These are phyloP conservation scores for Chondrilla cf. caribensis DNA, from an alignment of 37 sponge, comb jelly and placozoan genomes.

Conservation along the genomic window DNA sequence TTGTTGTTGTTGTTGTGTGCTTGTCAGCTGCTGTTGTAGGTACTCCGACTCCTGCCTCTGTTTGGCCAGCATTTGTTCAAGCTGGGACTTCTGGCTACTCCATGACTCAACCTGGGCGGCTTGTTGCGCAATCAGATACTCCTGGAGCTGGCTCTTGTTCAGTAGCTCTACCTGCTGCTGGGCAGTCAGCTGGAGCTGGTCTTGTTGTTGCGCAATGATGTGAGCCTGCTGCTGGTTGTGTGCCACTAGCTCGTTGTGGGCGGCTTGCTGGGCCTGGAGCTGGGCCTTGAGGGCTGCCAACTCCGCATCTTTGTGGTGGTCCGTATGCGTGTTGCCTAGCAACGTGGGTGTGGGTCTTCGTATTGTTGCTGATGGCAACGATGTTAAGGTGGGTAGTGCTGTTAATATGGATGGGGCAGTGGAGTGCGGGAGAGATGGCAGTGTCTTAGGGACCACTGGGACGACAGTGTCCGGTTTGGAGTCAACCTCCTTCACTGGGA, in stretches of 20 bases:
- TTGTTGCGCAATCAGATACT: slow-evolving; percentile 13
- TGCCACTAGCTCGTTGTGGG: slow-evolving; percentile 33
- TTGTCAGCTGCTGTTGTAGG: slow-evolving; percentile 5
- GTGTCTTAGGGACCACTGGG: neutral
- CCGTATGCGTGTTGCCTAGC: neutral
- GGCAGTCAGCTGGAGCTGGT: slow-evolving; percentile 32
- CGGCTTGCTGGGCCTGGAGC: slow-evolving; percentile 17
- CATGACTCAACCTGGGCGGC: slow-evolving; percentile 23
- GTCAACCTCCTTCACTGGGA: neutral
- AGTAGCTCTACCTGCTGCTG: slow-evolving; percentile 55
- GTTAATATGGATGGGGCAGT: neutral
- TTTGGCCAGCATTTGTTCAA: slow-evolving; percentile 35
- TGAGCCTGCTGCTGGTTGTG: slow-evolving; percentile 42
- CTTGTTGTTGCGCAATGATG: slow-evolving; percentile 28
- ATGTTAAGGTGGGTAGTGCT: neutral
- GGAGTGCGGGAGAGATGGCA: neutral
- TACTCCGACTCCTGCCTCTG: slow-evolving; percentile 18
- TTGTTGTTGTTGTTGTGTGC: slow-evolving; percentile 2
- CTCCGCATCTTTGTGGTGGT: slow-evolving; percentile 7
- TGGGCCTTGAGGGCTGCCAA: slow-evolving; percentile 16
- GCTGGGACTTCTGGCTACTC: slow-evolving; percentile 34
- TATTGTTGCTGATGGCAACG: too few relatives aligned
- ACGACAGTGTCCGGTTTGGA: too few relatives aligned
- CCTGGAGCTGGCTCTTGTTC: slow-evolving; percentile 42
- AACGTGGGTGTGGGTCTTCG: neutral